Base-by-base conservation (phyloP, 2,113 vertebrate species). In the Delphinus delphis region DNA sequence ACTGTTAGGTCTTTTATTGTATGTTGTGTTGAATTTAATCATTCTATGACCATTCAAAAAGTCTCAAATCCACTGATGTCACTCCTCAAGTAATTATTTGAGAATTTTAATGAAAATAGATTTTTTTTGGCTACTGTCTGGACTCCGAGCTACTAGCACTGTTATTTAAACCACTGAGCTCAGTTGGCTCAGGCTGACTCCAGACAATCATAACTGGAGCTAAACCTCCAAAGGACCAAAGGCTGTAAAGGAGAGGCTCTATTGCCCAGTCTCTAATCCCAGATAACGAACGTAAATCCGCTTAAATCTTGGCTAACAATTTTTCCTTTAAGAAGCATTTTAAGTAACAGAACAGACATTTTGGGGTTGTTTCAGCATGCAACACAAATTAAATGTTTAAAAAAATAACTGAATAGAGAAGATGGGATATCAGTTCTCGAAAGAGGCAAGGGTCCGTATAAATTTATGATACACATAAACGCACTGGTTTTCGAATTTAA, bases 291-390 rank as follows among this genome's bases (percentile, higher is more conserved):
- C 25, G 25, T 25, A 80, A 93, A 81, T 73, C n/a, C 33, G 36
- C 68, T 79, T 50, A 82, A 50, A 90, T 47, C 38, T n/a, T 28
- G 36, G 25, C 38, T 62, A 76, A 81, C 6, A 14, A n/a, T 41
- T 85, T 86, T 93, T 67, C 31, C 63, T 89, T 60, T 86, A 74
- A 50, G n/a, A 93, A 94, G 58, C 13, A 73, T 74, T 94, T 81
- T 80, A 38, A 58, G 71, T 74, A 90, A 90, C 62, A 89, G 25
- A 81, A 86, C 12, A 92, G n/a, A 28, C 25, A 85, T 53, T 83
- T 71, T 26, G 41, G 9, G 6, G 5, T 38, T 86, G 44, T 73
- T 87, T 91, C n/a, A 70, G 15, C 33, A 93, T 23, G 63, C 53
- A 94, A 70, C 55, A 79, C 65, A 81, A 85, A 58, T 63, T 76